phyloP scores from a whole-genome alignment of 2,113 vertebrate species.

The Strix uralensis region DNA sequence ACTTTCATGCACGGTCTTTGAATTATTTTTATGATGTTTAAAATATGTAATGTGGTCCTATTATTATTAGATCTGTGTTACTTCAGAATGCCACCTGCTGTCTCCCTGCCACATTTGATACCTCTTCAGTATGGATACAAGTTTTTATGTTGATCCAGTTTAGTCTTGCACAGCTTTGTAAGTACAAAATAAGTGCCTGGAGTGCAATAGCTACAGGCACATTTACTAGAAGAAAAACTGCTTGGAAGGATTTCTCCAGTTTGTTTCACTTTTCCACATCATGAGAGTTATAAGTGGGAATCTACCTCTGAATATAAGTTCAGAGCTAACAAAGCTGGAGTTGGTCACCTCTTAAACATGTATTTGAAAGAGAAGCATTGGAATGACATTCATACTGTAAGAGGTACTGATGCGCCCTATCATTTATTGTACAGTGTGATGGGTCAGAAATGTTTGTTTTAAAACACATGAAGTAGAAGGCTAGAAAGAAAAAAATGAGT shows the following conservation, averaged over 20 bases:
- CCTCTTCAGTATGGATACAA: not conserved
- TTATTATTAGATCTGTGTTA: not conserved
- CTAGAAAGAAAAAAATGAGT: not conserved
- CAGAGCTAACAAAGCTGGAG: not conserved
- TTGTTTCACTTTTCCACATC: not conserved
- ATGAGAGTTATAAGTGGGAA: not conserved
- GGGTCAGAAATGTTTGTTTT: not conserved
- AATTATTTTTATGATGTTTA: not conserved
- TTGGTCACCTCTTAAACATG: fast-evolving
- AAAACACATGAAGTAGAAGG: not conserved
- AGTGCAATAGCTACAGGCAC: not conserved
- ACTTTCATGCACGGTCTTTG: not conserved
- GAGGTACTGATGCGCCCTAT: not conserved
- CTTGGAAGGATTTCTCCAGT: not conserved
- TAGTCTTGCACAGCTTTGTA: not conserved
- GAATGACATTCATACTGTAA: not conserved
- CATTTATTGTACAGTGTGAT: not conserved
- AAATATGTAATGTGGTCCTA: not conserved
- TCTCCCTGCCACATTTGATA: not conserved
- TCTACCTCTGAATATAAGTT: not conserved
- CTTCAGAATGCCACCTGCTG: not conserved
- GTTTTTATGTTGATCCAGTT: not conserved
- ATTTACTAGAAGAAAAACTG: not conserved
- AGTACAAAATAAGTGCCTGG: not conserved
- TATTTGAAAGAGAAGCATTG: not conserved